phyloP scores from a whole-genome alignment of 2,113 vertebrate species.

The Nothoprocta perdicaria region DNA sequence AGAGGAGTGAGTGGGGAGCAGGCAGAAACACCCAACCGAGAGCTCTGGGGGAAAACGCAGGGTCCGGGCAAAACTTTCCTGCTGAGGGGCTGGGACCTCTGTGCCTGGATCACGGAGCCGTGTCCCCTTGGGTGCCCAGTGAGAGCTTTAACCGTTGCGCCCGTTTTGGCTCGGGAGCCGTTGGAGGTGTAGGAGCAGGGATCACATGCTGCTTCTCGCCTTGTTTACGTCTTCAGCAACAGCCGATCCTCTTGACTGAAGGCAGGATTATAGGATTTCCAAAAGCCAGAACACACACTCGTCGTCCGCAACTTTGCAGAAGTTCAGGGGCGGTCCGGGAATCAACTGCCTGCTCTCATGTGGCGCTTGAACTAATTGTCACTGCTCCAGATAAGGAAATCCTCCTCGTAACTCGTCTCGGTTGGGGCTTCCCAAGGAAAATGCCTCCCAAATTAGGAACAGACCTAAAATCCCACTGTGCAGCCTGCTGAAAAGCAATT shows the following conservation, averaged over 20 bases:
- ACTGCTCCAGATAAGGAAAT: conserved; percentile 37
- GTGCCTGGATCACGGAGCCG: background rate
- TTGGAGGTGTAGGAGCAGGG: conserved; percentile 43
- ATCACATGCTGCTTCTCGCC: conserved; percentile 42
- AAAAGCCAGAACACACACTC: conserved; percentile 53
- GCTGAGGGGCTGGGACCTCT: background rate
- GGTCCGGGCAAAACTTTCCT: background rate
- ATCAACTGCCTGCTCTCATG: conserved; percentile 23
- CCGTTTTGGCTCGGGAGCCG: background rate
- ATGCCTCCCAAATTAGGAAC: conserved; percentile 8
- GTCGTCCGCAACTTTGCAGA: conserved; percentile 59
- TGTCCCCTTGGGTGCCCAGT: background rate
- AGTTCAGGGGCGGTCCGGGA: conserved; percentile 57
- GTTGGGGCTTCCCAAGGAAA: conserved; percentile 28
- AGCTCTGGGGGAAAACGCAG: background rate
- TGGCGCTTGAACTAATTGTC: conserved; percentile 61
- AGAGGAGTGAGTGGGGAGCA: background rate
- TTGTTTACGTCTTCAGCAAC: conserved; percentile 68
- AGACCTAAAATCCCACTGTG: conserved; percentile 11
- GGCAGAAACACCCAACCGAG: conserved; percentile 9
- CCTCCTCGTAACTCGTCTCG: background rate
- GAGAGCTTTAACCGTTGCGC: background rate
- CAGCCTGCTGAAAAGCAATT: background rate
- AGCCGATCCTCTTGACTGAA: conserved; percentile 63
- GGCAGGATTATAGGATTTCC: conserved; percentile 69